A percentile compares a stretch with the other conserved stretches of the same genome.
Conservation (phyloP, 1,140 invertebrate species). For the Hermetia illucens region DNA sequence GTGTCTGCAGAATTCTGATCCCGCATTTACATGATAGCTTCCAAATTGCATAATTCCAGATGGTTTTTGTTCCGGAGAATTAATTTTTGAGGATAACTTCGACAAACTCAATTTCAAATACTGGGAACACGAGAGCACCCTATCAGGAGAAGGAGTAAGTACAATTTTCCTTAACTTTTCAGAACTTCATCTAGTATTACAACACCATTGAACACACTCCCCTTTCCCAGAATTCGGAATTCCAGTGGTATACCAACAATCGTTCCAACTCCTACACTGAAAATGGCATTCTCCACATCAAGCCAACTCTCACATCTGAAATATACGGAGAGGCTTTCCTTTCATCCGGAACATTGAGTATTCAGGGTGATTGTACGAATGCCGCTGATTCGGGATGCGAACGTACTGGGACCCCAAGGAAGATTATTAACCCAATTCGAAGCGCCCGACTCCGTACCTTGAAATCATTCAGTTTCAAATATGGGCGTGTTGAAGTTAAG, state of each 20-base stretch:
- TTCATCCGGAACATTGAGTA: constrained; percentile 36
- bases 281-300: constrained; percentile 42
- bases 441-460: constrained; percentile 49
- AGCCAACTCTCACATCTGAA: constrained; percentile 43
- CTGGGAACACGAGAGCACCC: too few species aligned
- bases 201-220: too few species aligned
- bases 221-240: constrained; percentile 48
- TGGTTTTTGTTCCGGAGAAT: too few species aligned
- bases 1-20: too few species aligned
- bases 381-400: constrained; percentile 34
- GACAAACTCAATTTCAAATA: too few species aligned
- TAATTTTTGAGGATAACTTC: too few species aligned
- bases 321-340: constrained; percentile 40
- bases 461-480: constrained; percentile 47
- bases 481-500: constrained; percentile 48
- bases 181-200: too few species aligned
- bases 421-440: constrained; percentile 42
- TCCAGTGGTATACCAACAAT: constrained; percentile 53
- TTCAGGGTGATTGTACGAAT: constrained; percentile 48
- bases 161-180: too few species aligned
- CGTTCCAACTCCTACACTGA: constrained; percentile 43
- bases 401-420: constrained; percentile 28
- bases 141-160: too few species aligned
- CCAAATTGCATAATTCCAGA: too few species aligned
- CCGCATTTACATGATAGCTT: too few species aligned